Base-by-base conservation (phyloP, 2,888 invertebrate species). In the Eueremaeus valkanovi region DNA sequence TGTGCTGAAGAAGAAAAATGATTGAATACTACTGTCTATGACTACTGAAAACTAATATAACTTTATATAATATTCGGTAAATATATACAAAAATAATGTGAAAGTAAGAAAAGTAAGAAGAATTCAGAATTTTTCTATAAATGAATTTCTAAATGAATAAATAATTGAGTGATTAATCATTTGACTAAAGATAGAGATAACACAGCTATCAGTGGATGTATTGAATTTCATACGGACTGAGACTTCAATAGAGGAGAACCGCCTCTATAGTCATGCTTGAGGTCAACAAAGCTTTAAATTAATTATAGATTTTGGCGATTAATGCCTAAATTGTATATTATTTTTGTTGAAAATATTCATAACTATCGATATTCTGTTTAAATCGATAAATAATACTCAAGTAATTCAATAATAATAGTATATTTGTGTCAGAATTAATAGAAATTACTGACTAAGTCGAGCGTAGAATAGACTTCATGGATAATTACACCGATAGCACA, bases 141-240 rank as follows among this genome's bases (percentile, higher is more conserved):
- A 45, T 6, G 18, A 45, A 45, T 45, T 13, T 45, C 18, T 45
- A 11, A 45, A 55, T 55, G 55, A 55, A 27, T 55, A 9, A 55
- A 18, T 55, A 55, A 55, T 27, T 55, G 9, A 55, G 55, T 55
- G 55, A 55, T 55, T 55, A 55, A 55, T 55, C 55, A 55, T 55
- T 55, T 55, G 24, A 27, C 8, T 27, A 27, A 24, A 27, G 9
- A n/a, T 9, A 27, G 18, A 27, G 55, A 55, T 24, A 55, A 27
- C 24, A 55, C 27, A 27, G 24, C 11, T 27, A 55, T 55, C 55
- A 55, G n/a, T 55, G 27, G 27, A 55, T 55, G 27, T 27, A 55
- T 55, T 55, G 55, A 55, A 27, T 55, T 55, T 55, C 55, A 27
- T 27, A 6, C 27, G 27, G 1, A 55, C 3, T 27, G 11, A 9